These are phyloP conservation scores for Agonopterix subpropinquella DNA, from an alignment of 2,888 invertebrate genomes.

Conservation along the genomic window DNA sequence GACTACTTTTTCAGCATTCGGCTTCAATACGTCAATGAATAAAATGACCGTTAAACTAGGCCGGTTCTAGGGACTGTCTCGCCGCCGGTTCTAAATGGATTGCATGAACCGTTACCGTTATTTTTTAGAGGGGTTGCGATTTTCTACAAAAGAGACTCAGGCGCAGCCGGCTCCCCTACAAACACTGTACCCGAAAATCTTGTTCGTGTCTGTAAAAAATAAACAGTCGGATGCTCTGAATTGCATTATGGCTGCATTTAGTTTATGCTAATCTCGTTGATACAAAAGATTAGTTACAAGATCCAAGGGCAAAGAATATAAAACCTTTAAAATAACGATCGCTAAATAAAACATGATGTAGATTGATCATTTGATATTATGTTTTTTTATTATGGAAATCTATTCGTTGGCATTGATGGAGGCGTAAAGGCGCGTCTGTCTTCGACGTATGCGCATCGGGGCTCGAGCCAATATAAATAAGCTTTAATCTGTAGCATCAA, in stretches of 20 bases:
- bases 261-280: too few species aligned
- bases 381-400: slow-evolving; percentile 32
- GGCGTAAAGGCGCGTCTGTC: slow-evolving; percentile 59
- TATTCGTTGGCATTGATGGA: slow-evolving; percentile 46
- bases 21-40: slow-evolving; percentile 15
- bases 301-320: too few species aligned
- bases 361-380: slow-evolving; percentile 15
- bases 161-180: slow-evolving; percentile 31
- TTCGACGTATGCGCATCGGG: slow-evolving; percentile 54
- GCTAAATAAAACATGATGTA: neutral
- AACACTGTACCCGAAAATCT: slow-evolving; percentile 21
- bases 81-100: slow-evolving; percentile 32
- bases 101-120: slow-evolving; percentile 46
- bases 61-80: slow-evolving; percentile 38
- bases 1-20: neutral
- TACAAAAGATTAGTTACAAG: too few species aligned
- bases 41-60: slow-evolving; percentile 48
- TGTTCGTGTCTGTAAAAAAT: slow-evolving; percentile 6
- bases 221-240: neutral
- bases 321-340: neutral
- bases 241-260: too few species aligned
- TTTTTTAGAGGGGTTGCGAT: slow-evolving; percentile 41
- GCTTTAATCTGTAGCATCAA: slow-evolving; percentile 23
- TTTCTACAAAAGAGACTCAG: slow-evolving; percentile 36
- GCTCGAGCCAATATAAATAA: slow-evolving; percentile 67